A percentile compares a stretch with the other conserved stretches of the same genome.
phyloP scores from a whole-genome alignment of 2,113 vertebrate species.

The Eudorcas thomsonii region DNA sequence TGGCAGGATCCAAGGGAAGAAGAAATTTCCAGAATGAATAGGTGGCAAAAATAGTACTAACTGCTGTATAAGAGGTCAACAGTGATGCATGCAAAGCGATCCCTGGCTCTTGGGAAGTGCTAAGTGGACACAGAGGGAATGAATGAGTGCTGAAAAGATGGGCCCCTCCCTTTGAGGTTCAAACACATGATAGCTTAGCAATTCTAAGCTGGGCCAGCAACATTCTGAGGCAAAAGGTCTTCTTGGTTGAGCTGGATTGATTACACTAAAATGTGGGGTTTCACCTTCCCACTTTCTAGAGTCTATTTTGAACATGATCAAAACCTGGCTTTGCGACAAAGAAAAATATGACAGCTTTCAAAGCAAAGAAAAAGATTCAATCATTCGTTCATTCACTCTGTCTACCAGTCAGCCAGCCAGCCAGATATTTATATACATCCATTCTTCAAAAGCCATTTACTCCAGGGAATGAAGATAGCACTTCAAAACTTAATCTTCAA shows the following conservation, averaged over 20 bases:
- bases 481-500: slow-evolving; percentile 66
- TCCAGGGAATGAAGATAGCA: slow-evolving; percentile 55
- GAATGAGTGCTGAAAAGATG: not conserved
- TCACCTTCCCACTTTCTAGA: not conserved
- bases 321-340: slow-evolving; percentile 28
- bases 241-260: not conserved
- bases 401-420: not conserved
- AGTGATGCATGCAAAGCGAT: not conserved
- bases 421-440: slow-evolving; percentile 37
- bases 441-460: slow-evolving; percentile 60
- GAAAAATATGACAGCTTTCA: not conserved
- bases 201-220: not conserved
- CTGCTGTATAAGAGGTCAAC: not conserved
- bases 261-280: not conserved
- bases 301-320: not conserved
- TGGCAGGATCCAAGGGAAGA: not conserved
- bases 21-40: not conserved
- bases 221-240: not conserved
- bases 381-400: slow-evolving; percentile 52
- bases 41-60: not conserved
- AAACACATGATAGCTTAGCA: not conserved
- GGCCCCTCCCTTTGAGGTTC: not conserved
- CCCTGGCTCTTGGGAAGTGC: not conserved
- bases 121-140: accelerated
- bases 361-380: slow-evolving; percentile 23